Evolutionary conservation across 2,113 vertebrate species (phyloP).

Genomic region (Australoheros scitulus): DNA sequence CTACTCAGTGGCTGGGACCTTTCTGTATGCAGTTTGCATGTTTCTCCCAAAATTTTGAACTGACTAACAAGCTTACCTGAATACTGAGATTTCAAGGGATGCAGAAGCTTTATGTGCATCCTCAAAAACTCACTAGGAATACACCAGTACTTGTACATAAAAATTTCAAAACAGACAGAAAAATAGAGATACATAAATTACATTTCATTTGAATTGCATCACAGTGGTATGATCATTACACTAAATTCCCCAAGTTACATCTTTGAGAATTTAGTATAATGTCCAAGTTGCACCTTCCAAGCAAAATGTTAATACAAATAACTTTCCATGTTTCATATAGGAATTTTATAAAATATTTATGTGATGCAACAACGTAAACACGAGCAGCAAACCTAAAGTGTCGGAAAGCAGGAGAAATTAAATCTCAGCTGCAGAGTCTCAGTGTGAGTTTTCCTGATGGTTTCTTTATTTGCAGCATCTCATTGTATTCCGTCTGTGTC

Average conservation of each 20-base stretch:
- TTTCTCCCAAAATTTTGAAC: neutral
- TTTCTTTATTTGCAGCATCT: conserved; percentile 1
- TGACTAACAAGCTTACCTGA: neutral
- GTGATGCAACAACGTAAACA: neutral
- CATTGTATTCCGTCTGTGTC: neutral
- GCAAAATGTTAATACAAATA: neutral
- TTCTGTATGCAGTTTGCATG: too few species aligned
- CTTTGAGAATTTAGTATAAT: too few species aligned
- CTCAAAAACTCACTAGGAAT: neutral
- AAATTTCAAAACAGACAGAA: neutral
- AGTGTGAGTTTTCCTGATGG: conserved; percentile 3
- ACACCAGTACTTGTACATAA: neutral
- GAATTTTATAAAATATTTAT: neutral
- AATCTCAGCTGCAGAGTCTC: neutral
- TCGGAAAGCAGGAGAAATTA: neutral
- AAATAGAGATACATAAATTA: neutral
- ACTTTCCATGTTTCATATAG: neutral
- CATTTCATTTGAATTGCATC: neutral
- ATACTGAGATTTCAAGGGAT: neutral
- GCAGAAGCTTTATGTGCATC: accelerated
- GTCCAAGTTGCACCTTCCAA: neutral
- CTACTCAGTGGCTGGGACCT: too few species aligned
- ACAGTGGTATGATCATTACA: neutral
- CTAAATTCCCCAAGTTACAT: neutral
- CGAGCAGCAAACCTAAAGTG: neutral